phyloP scores from a whole-genome alignment of 2,797 vertebrate genomes.

The Hydrophis major region DNA sequence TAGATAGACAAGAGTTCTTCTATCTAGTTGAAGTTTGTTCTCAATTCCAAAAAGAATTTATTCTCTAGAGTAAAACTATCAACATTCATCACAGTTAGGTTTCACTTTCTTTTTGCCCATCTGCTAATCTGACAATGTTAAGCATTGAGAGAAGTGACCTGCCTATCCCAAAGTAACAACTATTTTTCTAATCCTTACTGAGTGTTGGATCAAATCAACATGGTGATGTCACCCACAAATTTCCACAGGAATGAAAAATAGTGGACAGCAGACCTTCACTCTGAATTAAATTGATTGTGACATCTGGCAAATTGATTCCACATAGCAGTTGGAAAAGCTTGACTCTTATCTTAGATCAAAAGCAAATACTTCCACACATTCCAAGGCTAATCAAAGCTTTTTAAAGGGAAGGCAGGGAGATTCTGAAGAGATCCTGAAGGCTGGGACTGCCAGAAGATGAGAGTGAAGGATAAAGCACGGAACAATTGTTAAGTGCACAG shows the following conservation, averaged over 20 bases:
- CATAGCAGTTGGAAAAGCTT: neutral
- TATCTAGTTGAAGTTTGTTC: neutral
- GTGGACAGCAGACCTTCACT: neutral
- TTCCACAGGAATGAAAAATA: neutral
- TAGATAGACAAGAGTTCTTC: neutral
- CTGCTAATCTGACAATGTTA: neutral
- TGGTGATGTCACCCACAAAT: neutral
- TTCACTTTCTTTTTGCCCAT: neutral
- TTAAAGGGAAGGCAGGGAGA: neutral
- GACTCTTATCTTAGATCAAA: neutral
- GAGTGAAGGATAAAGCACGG: neutral
- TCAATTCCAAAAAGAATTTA: neutral
- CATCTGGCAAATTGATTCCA: conserved; percentile 24
- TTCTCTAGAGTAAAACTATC: neutral
- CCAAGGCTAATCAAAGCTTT: conserved; percentile 25
- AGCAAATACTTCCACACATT: conserved; percentile 16
- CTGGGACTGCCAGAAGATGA: neutral
- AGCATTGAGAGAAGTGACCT: neutral
- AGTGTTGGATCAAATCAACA: neutral
- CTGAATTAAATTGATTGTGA: neutral
- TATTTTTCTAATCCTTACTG: neutral
- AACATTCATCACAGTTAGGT: neutral
- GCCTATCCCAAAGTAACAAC: neutral
- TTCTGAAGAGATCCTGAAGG: neutral
- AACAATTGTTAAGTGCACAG: neutral